phyloP scores from a whole-genome alignment of 35 echinoderm and acorn worm genomes.

The Amphiura filiformis region DNA sequence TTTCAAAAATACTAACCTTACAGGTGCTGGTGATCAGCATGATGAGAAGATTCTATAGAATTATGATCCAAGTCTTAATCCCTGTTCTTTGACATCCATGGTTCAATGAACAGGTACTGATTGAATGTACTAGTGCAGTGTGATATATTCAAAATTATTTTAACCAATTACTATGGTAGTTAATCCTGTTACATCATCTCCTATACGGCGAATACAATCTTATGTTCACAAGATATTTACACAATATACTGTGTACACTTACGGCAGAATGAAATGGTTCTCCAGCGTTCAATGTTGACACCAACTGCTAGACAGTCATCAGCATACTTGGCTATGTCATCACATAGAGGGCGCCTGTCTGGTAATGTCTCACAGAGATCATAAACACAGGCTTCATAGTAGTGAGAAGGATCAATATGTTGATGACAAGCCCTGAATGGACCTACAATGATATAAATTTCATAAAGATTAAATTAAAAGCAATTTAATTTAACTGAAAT shows the following conservation, averaged over 20 bases:
- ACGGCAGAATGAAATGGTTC: constrained; percentile 16
- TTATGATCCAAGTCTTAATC: too few species aligned
- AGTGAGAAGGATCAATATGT: constrained; percentile 12
- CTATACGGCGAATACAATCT: too few species aligned
- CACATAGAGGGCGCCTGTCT: not conserved
- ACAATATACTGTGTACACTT: not conserved
- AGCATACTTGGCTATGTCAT: constrained; percentile 21
- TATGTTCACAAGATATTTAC: too few species aligned
- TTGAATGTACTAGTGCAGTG: too few species aligned
- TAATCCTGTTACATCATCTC: too few species aligned
- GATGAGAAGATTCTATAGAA: too few species aligned
- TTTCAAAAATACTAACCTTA: too few species aligned
- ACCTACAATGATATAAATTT: constrained; percentile 27
- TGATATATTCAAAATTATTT: too few species aligned
- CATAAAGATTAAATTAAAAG: not conserved
- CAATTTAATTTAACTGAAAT: not conserved
- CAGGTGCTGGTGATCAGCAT: too few species aligned
- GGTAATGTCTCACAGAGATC: constrained; percentile 36
- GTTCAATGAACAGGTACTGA: too few species aligned
- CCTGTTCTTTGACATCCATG: too few species aligned
- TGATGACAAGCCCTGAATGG: constrained; percentile 65
- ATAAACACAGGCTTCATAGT: constrained; percentile 23
- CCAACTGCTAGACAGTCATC: constrained; percentile 16
- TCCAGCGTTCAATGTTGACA: not conserved
- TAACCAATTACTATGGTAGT: too few species aligned